Conservation (phyloP, 2,797 vertebrate species). For the Chelonia mydas region DNA sequence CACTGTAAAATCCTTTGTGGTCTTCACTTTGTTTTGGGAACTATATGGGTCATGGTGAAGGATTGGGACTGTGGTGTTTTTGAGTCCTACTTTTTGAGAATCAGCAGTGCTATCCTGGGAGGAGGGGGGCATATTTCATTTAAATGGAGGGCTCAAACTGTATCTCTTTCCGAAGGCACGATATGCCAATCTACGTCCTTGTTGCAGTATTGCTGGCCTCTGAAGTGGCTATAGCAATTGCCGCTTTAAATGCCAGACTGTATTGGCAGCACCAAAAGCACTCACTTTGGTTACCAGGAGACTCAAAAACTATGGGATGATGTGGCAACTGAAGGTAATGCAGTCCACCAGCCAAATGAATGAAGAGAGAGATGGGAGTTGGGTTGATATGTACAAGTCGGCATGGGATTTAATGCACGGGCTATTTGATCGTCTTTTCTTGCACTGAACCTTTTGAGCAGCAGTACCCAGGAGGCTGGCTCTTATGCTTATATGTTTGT, state of each 20-base stretch:
- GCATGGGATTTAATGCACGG: neutral
- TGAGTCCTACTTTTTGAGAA: neutral
- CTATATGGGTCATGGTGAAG: neutral
- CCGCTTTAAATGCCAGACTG: neutral
- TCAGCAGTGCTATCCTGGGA: neutral
- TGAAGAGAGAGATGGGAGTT: neutral
- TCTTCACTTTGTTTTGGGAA: neutral
- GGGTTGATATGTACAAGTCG: neutral
- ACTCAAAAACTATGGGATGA: neutral
- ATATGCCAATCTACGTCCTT: neutral
- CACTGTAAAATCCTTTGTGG: neutral
- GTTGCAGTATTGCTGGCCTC: neutral
- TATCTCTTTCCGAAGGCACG: neutral
- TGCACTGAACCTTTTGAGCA: neutral
- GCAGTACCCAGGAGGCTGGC: neutral
- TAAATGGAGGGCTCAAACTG: neutral
- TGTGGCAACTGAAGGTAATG: neutral
- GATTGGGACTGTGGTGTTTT: neutral
- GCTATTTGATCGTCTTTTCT: neutral
- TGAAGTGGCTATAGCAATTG: neutral
- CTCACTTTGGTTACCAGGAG: neutral
- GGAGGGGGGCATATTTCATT: neutral
- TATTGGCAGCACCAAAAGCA: neutral
- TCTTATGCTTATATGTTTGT: neutral
- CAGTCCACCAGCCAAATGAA: neutral